Evolutionary conservation across 2,888 invertebrate species (phyloP).

Genomic region (Philaethria dido): DNA sequence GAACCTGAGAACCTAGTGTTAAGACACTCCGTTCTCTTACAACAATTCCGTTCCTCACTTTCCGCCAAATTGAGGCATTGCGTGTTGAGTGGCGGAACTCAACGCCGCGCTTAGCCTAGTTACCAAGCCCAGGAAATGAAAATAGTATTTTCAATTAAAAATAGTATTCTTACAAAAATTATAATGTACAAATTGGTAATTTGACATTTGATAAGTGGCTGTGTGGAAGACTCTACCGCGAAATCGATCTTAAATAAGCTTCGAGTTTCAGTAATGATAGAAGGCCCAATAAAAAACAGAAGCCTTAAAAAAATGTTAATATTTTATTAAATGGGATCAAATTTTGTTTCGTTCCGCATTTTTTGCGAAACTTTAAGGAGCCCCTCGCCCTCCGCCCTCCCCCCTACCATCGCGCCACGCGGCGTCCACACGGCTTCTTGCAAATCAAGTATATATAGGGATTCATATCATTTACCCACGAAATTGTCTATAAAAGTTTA

Average conservation of each 20-base stretch:
- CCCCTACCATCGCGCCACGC: background rate
- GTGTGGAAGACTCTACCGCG: background rate
- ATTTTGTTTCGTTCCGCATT: conserved; percentile 18
- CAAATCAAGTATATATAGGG: conserved; percentile 8
- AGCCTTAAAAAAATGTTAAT: conserved; percentile 22
- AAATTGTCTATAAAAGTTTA: conserved; percentile 2
- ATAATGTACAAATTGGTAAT: background rate
- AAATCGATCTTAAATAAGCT: conserved; percentile 4
- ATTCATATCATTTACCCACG: conserved; percentile 18
- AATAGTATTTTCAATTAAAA: too few species aligned
- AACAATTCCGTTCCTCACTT: too few species aligned
- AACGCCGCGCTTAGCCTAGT: too few species aligned
- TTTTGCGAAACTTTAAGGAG: background rate
- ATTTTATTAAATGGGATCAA: conserved; percentile 24
- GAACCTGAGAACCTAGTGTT: too few species aligned
- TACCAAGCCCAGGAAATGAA: too few species aligned
- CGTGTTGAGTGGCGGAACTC: too few species aligned
- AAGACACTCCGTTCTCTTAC: too few species aligned
- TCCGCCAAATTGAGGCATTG: too few species aligned
- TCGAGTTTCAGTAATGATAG: conserved; percentile 11
- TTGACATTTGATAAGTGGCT: conserved; percentile 6
- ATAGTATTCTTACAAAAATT: background rate
- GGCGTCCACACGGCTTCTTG: conserved; percentile 6
- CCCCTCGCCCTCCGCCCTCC: background rate
- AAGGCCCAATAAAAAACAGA: conserved; percentile 10